Evolutionary conservation across 37 sponge, comb jelly and placozoan species (phyloP).

Genomic region (Theonella swinhoei): DNA sequence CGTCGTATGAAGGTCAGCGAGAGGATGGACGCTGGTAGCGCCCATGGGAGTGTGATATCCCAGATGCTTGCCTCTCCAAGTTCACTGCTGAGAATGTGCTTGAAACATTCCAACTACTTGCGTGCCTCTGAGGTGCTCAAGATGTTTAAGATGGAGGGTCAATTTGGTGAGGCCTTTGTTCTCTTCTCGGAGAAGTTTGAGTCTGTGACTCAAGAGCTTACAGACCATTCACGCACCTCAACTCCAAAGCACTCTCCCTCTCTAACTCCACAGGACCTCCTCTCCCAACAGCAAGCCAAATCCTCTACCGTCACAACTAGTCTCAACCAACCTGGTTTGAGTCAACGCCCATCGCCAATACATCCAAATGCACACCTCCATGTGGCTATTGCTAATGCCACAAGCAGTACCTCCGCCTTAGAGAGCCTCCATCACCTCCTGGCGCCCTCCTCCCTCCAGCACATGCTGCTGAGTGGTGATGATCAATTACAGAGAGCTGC

Average conservation of each 20-base stretch:
- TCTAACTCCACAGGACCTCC: background rate
- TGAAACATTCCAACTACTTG: slow-evolving; percentile 71
- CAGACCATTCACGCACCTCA: slow-evolving; percentile 18
- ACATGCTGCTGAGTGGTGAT: slow-evolving; percentile 80
- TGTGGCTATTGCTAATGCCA: slow-evolving; percentile 59
- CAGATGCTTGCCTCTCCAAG: slow-evolving; percentile 89
- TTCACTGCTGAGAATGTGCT: slow-evolving; percentile 77
- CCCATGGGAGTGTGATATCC: slow-evolving; percentile 47
- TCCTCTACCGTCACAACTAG: background rate
- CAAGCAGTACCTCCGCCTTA: slow-evolving; percentile 36
- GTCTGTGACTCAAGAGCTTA: slow-evolving; percentile 48
- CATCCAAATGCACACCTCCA: slow-evolving; percentile 31
- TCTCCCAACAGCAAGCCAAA: background rate
- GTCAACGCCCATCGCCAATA: too few species aligned
- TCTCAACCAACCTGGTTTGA: too few species aligned
- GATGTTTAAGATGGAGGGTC: slow-evolving; percentile 77
- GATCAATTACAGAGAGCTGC: slow-evolving; percentile 41
- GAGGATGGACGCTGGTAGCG: background rate
- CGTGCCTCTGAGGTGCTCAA: slow-evolving; percentile 83
- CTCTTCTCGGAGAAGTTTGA: slow-evolving; percentile 75
- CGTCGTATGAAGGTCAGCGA: background rate
- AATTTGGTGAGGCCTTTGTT: slow-evolving; percentile 66
- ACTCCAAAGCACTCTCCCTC: slow-evolving; percentile 9
- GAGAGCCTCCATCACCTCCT: slow-evolving; percentile 68
- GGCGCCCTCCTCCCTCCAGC: slow-evolving; percentile 35